Percentiles rank a stretch among this genome's conserved stretches.
These are phyloP conservation scores for Planiliza haematocheilus DNA, from an alignment of 2,113 vertebrate genomes.

Conservation along the genomic window DNA sequence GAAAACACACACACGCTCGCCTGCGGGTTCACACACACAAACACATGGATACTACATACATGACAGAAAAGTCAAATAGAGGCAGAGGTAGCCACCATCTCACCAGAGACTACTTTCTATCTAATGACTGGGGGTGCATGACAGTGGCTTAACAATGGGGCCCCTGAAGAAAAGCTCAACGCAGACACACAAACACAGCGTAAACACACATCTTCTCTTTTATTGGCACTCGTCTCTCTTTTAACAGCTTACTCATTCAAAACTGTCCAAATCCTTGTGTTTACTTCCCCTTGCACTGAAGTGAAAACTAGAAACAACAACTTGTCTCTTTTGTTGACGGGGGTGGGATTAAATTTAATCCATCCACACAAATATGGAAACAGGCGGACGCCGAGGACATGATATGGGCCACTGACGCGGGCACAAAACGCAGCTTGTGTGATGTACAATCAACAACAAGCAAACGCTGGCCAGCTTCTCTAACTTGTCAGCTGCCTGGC, in stretches of 20 bases:
- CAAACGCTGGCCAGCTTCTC: constrained; percentile 28
- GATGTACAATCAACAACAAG: constrained; percentile 51
- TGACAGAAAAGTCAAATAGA: constrained; percentile 19
- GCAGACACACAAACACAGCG: constrained; percentile 16
- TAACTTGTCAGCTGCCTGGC: constrained; percentile 69
- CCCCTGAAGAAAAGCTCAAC: constrained; percentile 6
- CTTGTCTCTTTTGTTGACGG: constrained; percentile 37
- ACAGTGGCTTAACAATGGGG: constrained; percentile 28
- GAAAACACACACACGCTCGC: constrained; percentile 43
- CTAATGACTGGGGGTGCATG: constrained; percentile 28
- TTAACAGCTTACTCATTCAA: constrained; percentile 29
- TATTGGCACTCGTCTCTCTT: constrained; percentile 13
- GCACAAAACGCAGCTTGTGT: constrained; percentile 20
- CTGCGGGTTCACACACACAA: constrained; percentile 11
- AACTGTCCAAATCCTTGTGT: constrained; percentile 30
- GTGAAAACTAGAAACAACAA: constrained; percentile 16
- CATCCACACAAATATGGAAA: constrained; percentile 33
- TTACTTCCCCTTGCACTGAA: constrained; percentile 16
- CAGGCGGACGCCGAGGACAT: constrained; percentile 11
- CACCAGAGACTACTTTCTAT: constrained; percentile 26
- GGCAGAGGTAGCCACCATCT: constrained; percentile 24
- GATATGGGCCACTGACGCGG: constrained; percentile 11
- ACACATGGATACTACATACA: constrained; percentile 13
- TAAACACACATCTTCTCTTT: constrained; percentile 25
- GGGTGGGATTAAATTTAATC: constrained; percentile 32